Percentiles rank a stretch among this genome's conserved stretches.
Conservation (phyloP, 2,113 vertebrate species). For the Leiothrix lutea region DNA sequence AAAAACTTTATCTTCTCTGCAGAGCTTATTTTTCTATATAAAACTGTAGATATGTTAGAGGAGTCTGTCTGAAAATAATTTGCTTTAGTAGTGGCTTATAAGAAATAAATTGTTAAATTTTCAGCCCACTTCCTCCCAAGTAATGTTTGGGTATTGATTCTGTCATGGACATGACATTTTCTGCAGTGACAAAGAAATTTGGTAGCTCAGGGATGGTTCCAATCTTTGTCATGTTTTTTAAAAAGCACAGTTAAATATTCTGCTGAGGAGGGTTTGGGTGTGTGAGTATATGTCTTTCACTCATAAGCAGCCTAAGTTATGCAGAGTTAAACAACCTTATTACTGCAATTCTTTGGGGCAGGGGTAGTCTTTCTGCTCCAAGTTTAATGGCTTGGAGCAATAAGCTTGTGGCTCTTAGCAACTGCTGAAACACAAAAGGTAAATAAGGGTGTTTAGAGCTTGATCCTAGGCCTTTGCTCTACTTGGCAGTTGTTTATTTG, state of each 20-base stretch:
- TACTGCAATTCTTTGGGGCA: background rate
- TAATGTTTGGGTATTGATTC: background rate
- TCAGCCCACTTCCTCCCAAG: background rate
- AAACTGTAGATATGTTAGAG: background rate
- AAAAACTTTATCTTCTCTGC: background rate
- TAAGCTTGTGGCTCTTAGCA: constrained; percentile 10
- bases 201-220: background rate
- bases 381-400: constrained; percentile 21
- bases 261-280: background rate
- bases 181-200: background rate
- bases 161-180: background rate
- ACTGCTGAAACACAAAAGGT: constrained; percentile 23
- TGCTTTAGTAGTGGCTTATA: fast-evolving
- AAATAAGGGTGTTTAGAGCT: constrained; percentile 21
- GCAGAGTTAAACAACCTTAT: background rate
- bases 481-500: constrained; percentile 12
- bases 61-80: background rate
- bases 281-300: background rate
- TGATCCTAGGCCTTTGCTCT: background rate
- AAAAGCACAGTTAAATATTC: background rate
- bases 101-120: background rate
- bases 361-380: background rate
- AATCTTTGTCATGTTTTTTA: background rate
- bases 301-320: background rate
- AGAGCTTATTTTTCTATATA: background rate